Evolutionary conservation across 1,140 invertebrate genomes (phyloP).

Genomic region (Teleogryllus occipitalis): DNA sequence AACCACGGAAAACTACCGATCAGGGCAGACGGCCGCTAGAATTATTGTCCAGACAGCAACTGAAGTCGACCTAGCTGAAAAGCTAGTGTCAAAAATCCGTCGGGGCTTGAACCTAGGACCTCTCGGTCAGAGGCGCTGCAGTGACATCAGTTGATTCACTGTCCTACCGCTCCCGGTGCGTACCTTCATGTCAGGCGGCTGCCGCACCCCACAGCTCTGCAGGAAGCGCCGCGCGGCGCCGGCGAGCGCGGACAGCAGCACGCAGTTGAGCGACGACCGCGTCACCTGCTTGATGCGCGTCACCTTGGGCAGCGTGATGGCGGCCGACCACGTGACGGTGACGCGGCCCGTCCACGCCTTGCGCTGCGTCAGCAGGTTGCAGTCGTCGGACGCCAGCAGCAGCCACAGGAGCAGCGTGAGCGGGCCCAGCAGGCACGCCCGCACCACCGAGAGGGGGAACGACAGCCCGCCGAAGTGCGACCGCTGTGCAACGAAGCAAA

Average conservation of each 20-base stretch:
- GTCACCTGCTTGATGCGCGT: conserved; percentile 43
- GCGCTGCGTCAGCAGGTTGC: conserved; percentile 27
- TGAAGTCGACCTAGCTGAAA: too few species aligned
- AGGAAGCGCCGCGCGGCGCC: conserved; percentile 43
- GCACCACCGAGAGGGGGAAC: conserved; percentile 36
- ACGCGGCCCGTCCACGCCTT: conserved; percentile 21
- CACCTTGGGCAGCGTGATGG: conserved; percentile 36
- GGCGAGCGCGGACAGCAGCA: conserved; percentile 43
- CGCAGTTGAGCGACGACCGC: conserved; percentile 45
- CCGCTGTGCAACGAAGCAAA: conserved; percentile 25
- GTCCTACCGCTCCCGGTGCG: too few species aligned
- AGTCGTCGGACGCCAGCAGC: conserved; percentile 26
- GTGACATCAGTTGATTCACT: too few species aligned
- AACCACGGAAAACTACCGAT: too few species aligned
- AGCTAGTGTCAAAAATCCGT: too few species aligned
- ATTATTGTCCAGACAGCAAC: too few species aligned
- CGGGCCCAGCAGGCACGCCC: conserved; percentile 43
- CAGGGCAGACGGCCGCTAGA: too few species aligned
- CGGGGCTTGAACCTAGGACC: too few species aligned
- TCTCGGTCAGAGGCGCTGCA: too few species aligned
- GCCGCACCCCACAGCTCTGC: conserved; percentile 37
- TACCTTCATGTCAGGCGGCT: conserved; percentile 43
- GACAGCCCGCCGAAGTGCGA: conserved; percentile 39
- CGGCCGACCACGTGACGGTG: conserved; percentile 40
- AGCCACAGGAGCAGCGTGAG: conserved; percentile 44